phyloP scores from a whole-genome alignment of 2,113 vertebrate genomes.

The Procavia capensis region DNA sequence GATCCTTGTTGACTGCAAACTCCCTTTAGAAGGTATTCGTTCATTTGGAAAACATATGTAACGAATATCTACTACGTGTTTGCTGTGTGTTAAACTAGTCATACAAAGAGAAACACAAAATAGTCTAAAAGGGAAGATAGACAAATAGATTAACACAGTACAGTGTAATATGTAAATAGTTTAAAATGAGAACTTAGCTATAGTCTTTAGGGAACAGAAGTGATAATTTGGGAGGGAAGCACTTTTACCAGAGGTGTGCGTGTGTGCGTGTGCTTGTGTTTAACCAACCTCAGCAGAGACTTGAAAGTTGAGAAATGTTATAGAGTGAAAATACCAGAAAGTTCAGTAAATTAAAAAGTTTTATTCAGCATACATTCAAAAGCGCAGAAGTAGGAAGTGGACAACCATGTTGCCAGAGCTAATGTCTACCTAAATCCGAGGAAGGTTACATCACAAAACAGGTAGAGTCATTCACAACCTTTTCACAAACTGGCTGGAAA shows the following conservation, averaged over 20 bases:
- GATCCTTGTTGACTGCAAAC: background rate
- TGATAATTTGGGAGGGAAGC: slow-evolving; percentile 28
- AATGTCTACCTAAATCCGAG: too few species aligned
- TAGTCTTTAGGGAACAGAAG: background rate
- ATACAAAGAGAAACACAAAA: background rate
- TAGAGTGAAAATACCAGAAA: too few species aligned
- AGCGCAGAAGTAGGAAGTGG: too few species aligned
- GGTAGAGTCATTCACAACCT: too few species aligned
- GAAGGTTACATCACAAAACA: too few species aligned
- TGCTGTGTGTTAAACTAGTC: slow-evolving; percentile 5
- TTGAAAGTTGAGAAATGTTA: background rate
- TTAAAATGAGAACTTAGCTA: slow-evolving; percentile 51
- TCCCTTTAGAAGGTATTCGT: slow-evolving; percentile 15
- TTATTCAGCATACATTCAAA: too few species aligned
- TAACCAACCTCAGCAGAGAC: background rate
- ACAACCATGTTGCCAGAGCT: too few species aligned
- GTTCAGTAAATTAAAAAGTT: too few species aligned
- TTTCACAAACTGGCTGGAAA: too few species aligned
- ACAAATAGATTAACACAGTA: background rate
- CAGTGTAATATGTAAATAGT: background rate
- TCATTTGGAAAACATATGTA: slow-evolving; percentile 58
- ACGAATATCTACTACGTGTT: background rate
- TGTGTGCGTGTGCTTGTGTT: too few species aligned
- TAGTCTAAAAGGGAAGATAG: background rate
- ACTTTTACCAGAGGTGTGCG: background rate